These are phyloP conservation scores for Acleris cristana DNA, from an alignment of 2,888 invertebrate species.

Conservation along the genomic window DNA sequence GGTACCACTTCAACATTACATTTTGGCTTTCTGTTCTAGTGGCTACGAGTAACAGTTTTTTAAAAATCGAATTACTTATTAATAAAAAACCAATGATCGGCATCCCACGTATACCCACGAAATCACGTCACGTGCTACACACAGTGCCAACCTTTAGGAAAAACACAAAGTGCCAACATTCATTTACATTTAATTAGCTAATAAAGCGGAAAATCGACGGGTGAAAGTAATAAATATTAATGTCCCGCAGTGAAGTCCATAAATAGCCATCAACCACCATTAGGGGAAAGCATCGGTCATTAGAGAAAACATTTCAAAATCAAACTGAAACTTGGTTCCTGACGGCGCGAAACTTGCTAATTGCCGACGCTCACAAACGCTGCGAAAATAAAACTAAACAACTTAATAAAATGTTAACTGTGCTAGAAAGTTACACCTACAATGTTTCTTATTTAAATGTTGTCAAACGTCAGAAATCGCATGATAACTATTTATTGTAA, in stretches of 20 bases:
- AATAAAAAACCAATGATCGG: too few relatives aligned
- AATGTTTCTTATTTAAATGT: too few relatives aligned
- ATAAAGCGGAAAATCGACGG: conserved; percentile 48
- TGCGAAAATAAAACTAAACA: conserved; percentile 43
- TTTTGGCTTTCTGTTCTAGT: too few relatives aligned
- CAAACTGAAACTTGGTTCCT: conserved; percentile 67
- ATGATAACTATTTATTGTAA: too few relatives aligned
- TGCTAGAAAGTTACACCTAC: conserved; percentile 4
- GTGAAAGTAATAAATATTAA: conserved; percentile 62
- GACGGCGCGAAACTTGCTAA: conserved; percentile 63
- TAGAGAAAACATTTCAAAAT: conserved; percentile 75
- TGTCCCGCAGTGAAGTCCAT: conserved; percentile 61
- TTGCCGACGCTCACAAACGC: conserved; percentile 48
- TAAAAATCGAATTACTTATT: too few relatives aligned
- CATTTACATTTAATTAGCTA: conserved; percentile 34
- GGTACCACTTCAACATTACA: too few relatives aligned
- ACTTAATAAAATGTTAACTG: conserved; percentile 25
- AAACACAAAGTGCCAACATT: neutral
- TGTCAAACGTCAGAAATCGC: too few relatives aligned
- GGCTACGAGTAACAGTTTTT: too few relatives aligned
- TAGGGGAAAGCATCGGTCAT: conserved; percentile 67
- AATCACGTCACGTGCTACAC: too few relatives aligned
- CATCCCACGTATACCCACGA: too few relatives aligned
- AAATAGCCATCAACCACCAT: conserved; percentile 63
- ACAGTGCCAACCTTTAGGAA: neutral